Percentiles rank a stretch among this genome's conserved stretches.
Conservation (phyloP, 2,888 invertebrate species). For the Girardia tigrina region DNA sequence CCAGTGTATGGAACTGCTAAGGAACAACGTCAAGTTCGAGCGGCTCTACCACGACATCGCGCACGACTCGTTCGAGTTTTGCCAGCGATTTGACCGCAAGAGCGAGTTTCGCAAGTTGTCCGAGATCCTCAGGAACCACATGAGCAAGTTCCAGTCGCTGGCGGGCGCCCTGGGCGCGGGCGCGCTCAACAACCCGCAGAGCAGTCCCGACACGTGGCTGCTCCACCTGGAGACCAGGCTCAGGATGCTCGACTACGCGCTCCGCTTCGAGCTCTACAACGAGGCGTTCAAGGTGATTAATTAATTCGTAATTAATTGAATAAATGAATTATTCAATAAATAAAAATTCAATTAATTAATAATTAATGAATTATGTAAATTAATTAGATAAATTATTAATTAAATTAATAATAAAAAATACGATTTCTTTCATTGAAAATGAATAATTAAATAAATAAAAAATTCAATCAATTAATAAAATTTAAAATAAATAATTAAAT, state of each 20-base stretch:
- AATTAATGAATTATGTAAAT: too few species aligned
- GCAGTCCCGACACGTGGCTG: slow-evolving; percentile 90
- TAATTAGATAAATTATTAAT: too few species aligned
- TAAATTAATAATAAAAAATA: too few species aligned
- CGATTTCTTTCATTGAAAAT: too few species aligned
- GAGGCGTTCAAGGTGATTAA: slow-evolving; percentile 87
- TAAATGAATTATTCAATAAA: too few species aligned
- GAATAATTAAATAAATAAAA: too few species aligned
- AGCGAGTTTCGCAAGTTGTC: slow-evolving; percentile 95
- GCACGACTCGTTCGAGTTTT: slow-evolving; percentile 74
- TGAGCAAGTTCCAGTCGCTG: slow-evolving; percentile 59
- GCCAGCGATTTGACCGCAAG: slow-evolving; percentile 85
- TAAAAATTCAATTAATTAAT: too few species aligned
- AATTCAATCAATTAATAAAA: too few species aligned
- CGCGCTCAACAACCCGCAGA: too few species aligned
- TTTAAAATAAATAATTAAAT: too few species aligned
- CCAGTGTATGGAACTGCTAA: slow-evolving; percentile 81
- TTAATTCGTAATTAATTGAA: too few species aligned
- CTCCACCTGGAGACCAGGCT: slow-evolving; percentile 87
- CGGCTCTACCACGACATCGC: background rate
- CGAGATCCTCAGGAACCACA: slow-evolving; percentile 59
- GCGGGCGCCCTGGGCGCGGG: too few species aligned
- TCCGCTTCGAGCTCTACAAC: slow-evolving; percentile 85
- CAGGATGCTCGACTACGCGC: slow-evolving; percentile 85
- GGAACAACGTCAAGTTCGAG: background rate